Evolutionary conservation across 1,140 invertebrate genomes (phyloP).

Genomic region (Pomacea maculata): DNA sequence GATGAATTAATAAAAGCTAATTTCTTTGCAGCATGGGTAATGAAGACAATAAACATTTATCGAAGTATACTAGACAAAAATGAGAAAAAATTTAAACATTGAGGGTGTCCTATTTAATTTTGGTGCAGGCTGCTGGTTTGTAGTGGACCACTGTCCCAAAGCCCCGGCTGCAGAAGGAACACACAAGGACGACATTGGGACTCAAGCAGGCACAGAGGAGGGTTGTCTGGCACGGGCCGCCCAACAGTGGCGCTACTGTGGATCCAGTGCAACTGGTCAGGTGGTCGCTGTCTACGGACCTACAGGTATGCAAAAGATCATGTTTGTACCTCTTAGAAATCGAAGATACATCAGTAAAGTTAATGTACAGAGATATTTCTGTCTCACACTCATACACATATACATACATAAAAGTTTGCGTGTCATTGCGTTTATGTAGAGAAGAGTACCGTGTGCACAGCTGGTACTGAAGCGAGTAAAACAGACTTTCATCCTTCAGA

Average conservation of each 20-base stretch:
- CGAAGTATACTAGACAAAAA: too few species aligned
- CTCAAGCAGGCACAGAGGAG: conserved; percentile 20
- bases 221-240: conserved; percentile 32
- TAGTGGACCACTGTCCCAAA: conserved; percentile 23
- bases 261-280: conserved; percentile 15
- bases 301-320: conserved; percentile 21
- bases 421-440: neutral
- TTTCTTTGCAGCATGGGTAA: too few species aligned
- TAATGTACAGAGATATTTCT: too few species aligned
- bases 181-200: conserved; percentile 23
- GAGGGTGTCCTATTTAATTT: neutral
- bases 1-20: too few species aligned
- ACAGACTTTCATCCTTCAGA: too few species aligned
- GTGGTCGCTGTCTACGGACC: conserved; percentile 34
- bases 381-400: too few species aligned
- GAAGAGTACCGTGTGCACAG: conserved; percentile 18
- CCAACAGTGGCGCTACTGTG: conserved; percentile 36
- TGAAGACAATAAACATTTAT: too few species aligned
- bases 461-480: conserved; percentile 25
- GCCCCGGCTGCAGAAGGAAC: conserved; percentile 24
- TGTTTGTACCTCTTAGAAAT: too few species aligned
- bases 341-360: too few species aligned
- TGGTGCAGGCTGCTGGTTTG: conserved; percentile 37
- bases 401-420: too few species aligned
- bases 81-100: too few species aligned